Evolutionary conservation across 2,797 vertebrate genomes (phyloP).

Genomic region (Cyprinella venusta): DNA sequence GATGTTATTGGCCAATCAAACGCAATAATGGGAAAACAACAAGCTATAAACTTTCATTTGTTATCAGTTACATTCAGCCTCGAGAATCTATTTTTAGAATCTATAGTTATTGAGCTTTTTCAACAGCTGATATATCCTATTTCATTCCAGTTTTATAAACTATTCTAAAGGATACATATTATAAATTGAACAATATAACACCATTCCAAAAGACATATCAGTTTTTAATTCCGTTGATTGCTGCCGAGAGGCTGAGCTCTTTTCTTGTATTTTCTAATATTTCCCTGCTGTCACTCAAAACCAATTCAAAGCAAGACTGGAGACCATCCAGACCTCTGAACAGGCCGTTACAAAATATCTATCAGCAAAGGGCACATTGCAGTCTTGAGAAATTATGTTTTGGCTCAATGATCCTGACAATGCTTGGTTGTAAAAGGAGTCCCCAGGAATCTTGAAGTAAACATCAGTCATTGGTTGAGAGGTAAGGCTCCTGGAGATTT

Average conservation of each 20-base stretch:
- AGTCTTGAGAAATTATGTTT: neutral
- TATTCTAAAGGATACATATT: neutral
- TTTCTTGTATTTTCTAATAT: neutral
- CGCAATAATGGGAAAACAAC: slow-evolving; percentile 8
- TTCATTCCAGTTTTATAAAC: neutral
- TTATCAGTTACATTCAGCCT: slow-evolving; percentile 5
- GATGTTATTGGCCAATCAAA: slow-evolving; percentile 4
- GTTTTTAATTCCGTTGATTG: neutral
- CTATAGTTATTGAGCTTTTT: neutral
- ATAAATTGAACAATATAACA: neutral
- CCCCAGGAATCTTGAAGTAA: neutral
- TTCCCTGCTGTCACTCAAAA: slow-evolving; percentile 15
- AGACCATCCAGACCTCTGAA: slow-evolving; percentile 18
- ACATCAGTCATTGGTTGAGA: neutral
- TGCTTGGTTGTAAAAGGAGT: neutral
- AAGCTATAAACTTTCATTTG: slow-evolving; percentile 11
- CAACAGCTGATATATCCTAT: neutral
- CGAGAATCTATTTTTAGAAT: neutral
- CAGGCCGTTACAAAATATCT: slow-evolving; percentile 2
- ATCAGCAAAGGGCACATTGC: slow-evolving; percentile 9
- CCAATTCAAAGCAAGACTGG: slow-evolving; percentile 16
- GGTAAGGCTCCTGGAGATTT: neutral
- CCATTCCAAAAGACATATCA: neutral
- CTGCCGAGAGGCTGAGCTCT: slow-evolving; percentile 3
- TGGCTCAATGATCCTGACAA: slow-evolving; percentile 18